Percentiles rank a stretch among this genome's conserved stretches.
Evolutionary conservation across 1,140 invertebrate genomes (phyloP).

Genomic region (Olivierus martensii): DNA sequence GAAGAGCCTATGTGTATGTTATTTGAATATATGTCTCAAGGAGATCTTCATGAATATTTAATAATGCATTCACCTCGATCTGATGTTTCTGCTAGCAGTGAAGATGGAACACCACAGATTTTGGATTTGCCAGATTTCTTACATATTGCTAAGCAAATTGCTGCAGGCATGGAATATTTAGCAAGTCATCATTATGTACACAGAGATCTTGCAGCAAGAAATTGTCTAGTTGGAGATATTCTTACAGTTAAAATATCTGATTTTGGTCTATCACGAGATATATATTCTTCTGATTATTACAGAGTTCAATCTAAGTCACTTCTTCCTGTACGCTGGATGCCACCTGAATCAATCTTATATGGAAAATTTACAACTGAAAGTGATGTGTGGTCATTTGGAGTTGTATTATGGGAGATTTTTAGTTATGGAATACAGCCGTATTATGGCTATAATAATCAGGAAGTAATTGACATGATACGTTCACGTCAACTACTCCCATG

Average conservation of each 20-base stretch:
- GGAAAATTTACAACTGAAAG: slow-evolving; percentile 92
- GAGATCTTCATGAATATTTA: slow-evolving; percentile 88
- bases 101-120: slow-evolving; percentile 7
- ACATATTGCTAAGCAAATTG: slow-evolving; percentile 76
- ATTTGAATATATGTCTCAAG: slow-evolving; percentile 88
- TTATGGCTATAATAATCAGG: slow-evolving; percentile 87
- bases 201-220: slow-evolving; percentile 86
- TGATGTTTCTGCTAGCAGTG: slow-evolving; percentile 40
- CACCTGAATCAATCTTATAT: slow-evolving; percentile 91
- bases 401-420: slow-evolving; percentile 95
- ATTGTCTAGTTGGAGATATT: slow-evolving; percentile 88
- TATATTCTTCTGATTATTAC: slow-evolving; percentile 65
- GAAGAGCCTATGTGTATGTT: slow-evolving; percentile 90
- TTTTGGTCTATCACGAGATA: slow-evolving; percentile 80
- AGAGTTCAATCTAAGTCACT: slow-evolving; percentile 35
- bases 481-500: slow-evolving; percentile 78
- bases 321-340: slow-evolving; percentile 61
- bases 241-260: slow-evolving; percentile 92
- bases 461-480: slow-evolving; percentile 93
- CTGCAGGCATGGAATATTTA: slow-evolving; percentile 91
- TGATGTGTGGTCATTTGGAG: slow-evolving; percentile 96
- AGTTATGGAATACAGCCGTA: slow-evolving; percentile 90
- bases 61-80: slow-evolving; percentile 69
- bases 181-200: slow-evolving; percentile 92
- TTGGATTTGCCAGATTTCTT: slow-evolving; percentile 68